phyloP scores from a whole-genome alignment of 1,140 invertebrate genomes.

The Nymphalis io region DNA sequence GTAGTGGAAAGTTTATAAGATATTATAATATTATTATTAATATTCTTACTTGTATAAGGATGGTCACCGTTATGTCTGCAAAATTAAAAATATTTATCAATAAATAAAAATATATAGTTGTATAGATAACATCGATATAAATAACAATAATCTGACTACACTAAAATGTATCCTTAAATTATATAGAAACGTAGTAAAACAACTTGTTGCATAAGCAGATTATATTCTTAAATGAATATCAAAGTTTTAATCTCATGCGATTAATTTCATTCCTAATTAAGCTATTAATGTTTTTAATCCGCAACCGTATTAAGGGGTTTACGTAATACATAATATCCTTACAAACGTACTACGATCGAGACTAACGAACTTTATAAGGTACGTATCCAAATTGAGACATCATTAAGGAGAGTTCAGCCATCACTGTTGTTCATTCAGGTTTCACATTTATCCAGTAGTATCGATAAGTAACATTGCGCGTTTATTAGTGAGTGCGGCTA shows the following conservation, averaged over 20 bases:
- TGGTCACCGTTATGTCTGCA: conserved; percentile 7
- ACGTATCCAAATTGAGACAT: conserved; percentile 22
- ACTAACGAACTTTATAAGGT: conserved; percentile 20
- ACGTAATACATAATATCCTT: conserved; percentile 27
- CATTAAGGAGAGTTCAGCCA: conserved; percentile 21
- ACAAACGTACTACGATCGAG: conserved; percentile 5
- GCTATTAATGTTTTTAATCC: conserved; percentile 24
- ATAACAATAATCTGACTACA: neutral
- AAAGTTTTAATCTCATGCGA: conserved; percentile 24
- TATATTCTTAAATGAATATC: conserved; percentile 28
- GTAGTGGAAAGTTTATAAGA: conserved; percentile 33
- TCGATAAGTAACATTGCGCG: conserved; percentile 55
- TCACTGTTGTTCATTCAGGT: conserved; percentile 36
- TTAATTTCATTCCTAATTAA: conserved; percentile 33
- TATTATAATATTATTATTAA: too few species aligned
- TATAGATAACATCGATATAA: neutral
- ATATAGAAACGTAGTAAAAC: conserved; percentile 20
- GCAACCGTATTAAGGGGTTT: neutral
- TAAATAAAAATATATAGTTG: neutral
- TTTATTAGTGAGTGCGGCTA: conserved; percentile 55
- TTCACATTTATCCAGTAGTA: conserved; percentile 38
- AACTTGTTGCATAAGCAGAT: conserved; percentile 25
- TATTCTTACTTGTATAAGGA: conserved; percentile 22
- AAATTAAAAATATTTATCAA: neutral
- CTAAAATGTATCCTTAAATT: conserved; percentile 21